Base-by-base conservation (phyloP, 2,797 vertebrate genomes). In the Clangula hyemalis region DNA sequence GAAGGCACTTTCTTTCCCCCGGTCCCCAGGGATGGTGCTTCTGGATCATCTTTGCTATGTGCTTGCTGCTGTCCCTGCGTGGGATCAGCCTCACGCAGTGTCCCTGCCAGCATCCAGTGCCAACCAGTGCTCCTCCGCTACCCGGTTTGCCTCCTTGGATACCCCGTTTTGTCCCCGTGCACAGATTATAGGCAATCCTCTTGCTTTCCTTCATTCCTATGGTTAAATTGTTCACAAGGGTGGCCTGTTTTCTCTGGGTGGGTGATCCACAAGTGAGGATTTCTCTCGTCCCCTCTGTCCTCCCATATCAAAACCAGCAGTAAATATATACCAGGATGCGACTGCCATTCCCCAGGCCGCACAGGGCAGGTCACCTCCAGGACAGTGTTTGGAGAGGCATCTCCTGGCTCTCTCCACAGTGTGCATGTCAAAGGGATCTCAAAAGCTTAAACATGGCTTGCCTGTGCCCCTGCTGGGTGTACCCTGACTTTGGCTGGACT, bases 1-100 rank as follows among this genome's bases (percentile, higher is more conserved):
- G 92, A 43, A 68, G 94, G 22, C 84, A 87, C 84, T 97, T 96
- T 92, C 94, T 65, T 93, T 58, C 89, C 64, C 64, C 30, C 0
- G 0, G 0, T 57, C 81, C 53, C 90, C 7, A 19, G 61, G 81
- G 78, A 45, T 36, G n/a, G 25, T 71, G 90, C 78, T 85, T 87
- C 84, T 92, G 86, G 75, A 94, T 80, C 49, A 10, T 76, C 61
- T 83, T 57, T 57, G 71, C 61, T n/a, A 4, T 45, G 75, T 19
- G 43, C 69, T 92, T 36, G 2, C 25, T 86, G 65, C 54, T 32
- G 8, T 54, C 62, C 51, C 47, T 54, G 75, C 1, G 0, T 73
- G 60, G 56, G 51, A 38, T 21, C 92, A 62, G 80, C 25, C 45
- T 73, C 62, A 70, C 51, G 25, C 6, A 4, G 30, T 20, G 45